A percentile compares a stretch with the other conserved stretches of the same genome.
Conservation (phyloP, 2,797 vertebrate species). For the Babyrousa celebensis region DNA sequence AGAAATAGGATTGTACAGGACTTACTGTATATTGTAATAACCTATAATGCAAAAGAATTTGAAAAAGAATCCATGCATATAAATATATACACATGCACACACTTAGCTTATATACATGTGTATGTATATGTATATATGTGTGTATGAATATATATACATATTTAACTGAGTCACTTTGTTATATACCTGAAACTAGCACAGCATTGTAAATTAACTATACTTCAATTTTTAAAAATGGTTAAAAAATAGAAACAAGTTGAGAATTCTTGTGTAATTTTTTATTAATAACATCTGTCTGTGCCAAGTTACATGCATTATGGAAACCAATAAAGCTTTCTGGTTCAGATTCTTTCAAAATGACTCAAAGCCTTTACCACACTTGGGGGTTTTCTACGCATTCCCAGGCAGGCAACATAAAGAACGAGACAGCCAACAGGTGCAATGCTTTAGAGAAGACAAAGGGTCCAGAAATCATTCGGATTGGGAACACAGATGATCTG, state of each 20-base stretch:
- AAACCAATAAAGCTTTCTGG: not conserved
- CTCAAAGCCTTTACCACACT: not conserved
- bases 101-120: too few species aligned
- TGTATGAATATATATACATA: too few species aligned
- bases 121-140: too few species aligned
- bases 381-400: not conserved
- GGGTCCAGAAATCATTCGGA: not conserved
- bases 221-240: too few species aligned
- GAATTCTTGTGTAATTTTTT: conserved; percentile 59
- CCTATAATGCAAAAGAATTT: too few species aligned
- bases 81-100: too few species aligned
- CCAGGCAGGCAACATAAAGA: not conserved
- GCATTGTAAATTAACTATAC: too few species aligned
- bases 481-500: not conserved
- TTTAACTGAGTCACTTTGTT: too few species aligned
- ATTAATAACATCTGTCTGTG: not conserved
- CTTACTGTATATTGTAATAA: too few species aligned
- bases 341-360: conserved; percentile 18
- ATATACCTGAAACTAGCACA: too few species aligned
- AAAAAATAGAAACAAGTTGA: not conserved
- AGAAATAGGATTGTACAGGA: not conserved
- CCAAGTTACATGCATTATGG: not conserved
- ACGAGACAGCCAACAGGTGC: not conserved
- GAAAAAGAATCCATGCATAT: too few species aligned
- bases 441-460: not conserved